Base-by-base conservation (phyloP, 2,888 invertebrate genomes). In the Morinoia aosen region DNA sequence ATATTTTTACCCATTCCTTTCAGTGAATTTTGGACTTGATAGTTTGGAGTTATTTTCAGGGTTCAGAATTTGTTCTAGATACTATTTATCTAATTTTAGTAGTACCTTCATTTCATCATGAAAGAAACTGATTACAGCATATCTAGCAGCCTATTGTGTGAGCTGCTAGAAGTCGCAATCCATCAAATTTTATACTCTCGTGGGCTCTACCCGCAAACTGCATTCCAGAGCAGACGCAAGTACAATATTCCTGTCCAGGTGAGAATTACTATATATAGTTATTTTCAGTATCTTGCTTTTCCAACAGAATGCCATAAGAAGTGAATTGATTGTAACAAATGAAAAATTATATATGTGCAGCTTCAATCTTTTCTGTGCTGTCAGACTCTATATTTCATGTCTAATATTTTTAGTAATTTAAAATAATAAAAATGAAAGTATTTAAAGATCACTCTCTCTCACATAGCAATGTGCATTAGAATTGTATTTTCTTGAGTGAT, bases 191-290 rank as follows among this genome's bases (percentile, higher is more conserved):
- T 96, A 39, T 96, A 96, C 95, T 95, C 96, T 12, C 61, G 95
- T 39, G 96, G 95, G 64, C 95, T 96, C 25, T 96, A 96, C 58
- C 96, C 96, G 7, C 96, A 64, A 25, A 91, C 95, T 88, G 96
- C 95, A 14, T 96, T 96, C 95, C 96, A 96, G 58, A 93, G 96
- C 58, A 95, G 95, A 58, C 95, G 95, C 40, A 96, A 96, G 64
- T 96, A 96, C 95, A 96, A 95, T 58, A 96, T 96, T 40, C 96
- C 96, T 56, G 96, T 96, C 4, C 96, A 96, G 95, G 96, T 96
- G 40, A 61, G 25, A 64, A 39, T 19, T 88, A 88, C 25, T 76
- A 64, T 8, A 88, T 76, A 5, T 25, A 12, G n/a, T n/a, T n/a
- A n/a, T n/a, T n/a, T n/a, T n/a, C n/a, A n/a, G n/a, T n/a, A n/a